Conservation (phyloP, 1,140 invertebrate genomes). For the Acromyrmex echinatior region DNA sequence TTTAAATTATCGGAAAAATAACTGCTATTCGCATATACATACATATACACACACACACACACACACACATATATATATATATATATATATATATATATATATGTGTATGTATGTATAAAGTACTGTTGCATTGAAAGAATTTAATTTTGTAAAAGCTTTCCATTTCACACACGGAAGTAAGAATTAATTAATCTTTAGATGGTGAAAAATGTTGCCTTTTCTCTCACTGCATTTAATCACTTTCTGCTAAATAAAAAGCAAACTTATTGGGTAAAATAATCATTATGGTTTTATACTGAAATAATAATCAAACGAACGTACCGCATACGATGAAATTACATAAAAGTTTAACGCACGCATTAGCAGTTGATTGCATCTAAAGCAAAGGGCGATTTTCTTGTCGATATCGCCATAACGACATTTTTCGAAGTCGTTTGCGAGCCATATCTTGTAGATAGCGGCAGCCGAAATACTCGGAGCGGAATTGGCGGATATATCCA, state of each 20-base stretch:
- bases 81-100: too few species aligned
- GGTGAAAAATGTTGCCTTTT: constrained; percentile 8
- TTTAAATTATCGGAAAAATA: constrained; percentile 7
- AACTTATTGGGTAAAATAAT: background rate
- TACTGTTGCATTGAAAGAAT: constrained; percentile 11
- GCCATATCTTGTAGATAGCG: constrained; percentile 59
- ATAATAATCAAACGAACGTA: background rate
- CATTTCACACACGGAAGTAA: constrained; percentile 9
- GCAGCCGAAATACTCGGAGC: constrained; percentile 56
- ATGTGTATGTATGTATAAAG: background rate
- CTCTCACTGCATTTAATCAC: background rate
- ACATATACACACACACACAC: too few species aligned
- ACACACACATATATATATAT: too few species aligned
- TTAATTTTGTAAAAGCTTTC: constrained; percentile 37
- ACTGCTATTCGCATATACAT: background rate
- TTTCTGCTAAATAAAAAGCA: background rate
- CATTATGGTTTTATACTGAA: background rate
- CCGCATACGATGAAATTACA: background rate
- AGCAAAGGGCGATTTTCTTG: background rate
- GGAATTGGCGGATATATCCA: constrained; percentile 61
- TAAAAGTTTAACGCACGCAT: background rate
- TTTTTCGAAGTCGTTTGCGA: constrained; percentile 48
- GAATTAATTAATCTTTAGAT: constrained; percentile 15
- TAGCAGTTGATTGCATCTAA: background rate
- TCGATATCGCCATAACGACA: background rate